Percentiles rank a stretch among this genome's conserved stretches.
Conservation (phyloP, 2,797 vertebrate species). For the Melanogrammus aeglefinus region DNA sequence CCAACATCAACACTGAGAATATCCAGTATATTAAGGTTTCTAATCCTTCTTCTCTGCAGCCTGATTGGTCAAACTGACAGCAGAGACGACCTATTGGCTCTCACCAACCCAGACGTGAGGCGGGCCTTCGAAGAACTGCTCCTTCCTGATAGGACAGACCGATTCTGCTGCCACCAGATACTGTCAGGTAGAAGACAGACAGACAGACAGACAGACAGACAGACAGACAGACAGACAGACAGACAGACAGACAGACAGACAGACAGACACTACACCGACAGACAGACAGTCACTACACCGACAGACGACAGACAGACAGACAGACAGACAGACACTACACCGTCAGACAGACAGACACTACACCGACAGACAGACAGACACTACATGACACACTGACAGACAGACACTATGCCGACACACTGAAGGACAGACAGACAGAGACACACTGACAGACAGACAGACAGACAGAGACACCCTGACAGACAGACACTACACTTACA, state of each 20-base stretch:
- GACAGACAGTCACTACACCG: conserved; percentile 3
- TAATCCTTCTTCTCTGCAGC: conserved; percentile 54
- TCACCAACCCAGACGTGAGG: conserved; percentile 72
- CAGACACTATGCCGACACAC: not conserved
- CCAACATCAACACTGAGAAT: not conserved
- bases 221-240: conserved; percentile 2
- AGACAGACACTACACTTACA: too few species aligned
- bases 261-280: too few species aligned
- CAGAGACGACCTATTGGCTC: conserved; percentile 68
- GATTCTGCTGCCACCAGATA: conserved; percentile 70
- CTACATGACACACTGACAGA: conserved; percentile 2
- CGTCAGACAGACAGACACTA: too few species aligned
- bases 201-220: not conserved
- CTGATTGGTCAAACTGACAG: conserved; percentile 68
- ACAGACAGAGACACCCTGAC: not conserved
- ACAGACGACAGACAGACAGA: not conserved
- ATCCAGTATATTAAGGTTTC: not conserved
- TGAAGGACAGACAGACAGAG: not conserved
- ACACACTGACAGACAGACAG: too few species aligned
- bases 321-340: not conserved
- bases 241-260: not conserved
- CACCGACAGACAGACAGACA: not conserved
- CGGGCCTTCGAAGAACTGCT: conserved; percentile 74
- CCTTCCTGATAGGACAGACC: conserved; percentile 59
- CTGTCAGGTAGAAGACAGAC: conserved; percentile 65